Percentiles rank a stretch among this genome's conserved stretches.
phyloP scores from a whole-genome alignment of 2,888 invertebrate genomes.

The Pomacea canaliculata region DNA sequence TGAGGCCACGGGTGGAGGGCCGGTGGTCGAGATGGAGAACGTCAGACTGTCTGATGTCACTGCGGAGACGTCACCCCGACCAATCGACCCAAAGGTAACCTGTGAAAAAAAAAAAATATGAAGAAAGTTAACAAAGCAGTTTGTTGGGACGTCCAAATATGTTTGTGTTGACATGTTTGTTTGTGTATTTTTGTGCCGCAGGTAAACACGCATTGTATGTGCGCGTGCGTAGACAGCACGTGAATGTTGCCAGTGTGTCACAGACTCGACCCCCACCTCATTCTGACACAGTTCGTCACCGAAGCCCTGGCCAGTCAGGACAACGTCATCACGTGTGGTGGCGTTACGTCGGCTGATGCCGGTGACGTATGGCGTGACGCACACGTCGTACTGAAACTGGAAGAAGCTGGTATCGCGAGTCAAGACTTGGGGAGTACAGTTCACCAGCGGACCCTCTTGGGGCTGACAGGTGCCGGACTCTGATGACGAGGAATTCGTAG shows the following conservation, averaged over 20 bases:
- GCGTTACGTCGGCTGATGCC: conserved; percentile 39
- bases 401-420: conserved; percentile 29
- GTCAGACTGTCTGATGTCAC: conserved; percentile 11
- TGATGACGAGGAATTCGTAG: too few relatives aligned
- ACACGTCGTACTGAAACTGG: conserved; percentile 44
- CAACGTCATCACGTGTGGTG: conserved; percentile 41
- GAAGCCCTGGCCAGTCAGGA: conserved; percentile 44
- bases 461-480: background rate
- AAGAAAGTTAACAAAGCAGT: too few relatives aligned
- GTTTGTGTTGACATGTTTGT: background rate
- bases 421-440: conserved; percentile 33
- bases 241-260: background rate
- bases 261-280: conserved; percentile 43
- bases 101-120: background rate
- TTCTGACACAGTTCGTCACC: conserved; percentile 47
- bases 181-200: background rate
- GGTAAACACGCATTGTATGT: background rate
- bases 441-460: conserved; percentile 28
- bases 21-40: conserved; percentile 15
- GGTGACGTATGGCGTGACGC: conserved; percentile 42
- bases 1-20: conserved; percentile 13
- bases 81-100: conserved; percentile 3
- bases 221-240: background rate
- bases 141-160: background rate
- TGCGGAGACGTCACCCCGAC: conserved; percentile 10